Percentiles rank a stretch among this genome's conserved stretches.
These are phyloP conservation scores for Zoanthus solanderi DNA, from an alignment of 92 coral and sea anemone genomes.

Conservation along the genomic window DNA sequence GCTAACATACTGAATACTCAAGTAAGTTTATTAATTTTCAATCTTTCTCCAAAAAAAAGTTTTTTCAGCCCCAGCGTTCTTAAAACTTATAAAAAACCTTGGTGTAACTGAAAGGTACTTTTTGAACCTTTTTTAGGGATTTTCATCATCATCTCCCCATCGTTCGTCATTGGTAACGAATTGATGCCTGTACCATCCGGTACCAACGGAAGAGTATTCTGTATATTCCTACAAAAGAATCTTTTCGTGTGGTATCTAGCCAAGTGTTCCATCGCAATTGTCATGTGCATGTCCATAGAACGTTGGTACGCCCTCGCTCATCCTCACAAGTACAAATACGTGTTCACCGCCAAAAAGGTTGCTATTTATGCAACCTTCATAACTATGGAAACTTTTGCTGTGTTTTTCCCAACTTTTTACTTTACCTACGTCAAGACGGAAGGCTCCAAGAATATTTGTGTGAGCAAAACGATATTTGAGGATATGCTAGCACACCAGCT, in stretches of 20 bases:
- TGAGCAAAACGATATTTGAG: neutral
- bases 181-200: slow-evolving; percentile 30
- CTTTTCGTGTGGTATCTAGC: slow-evolving; percentile 20
- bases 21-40: too few species aligned
- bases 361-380: neutral
- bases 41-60: too few species aligned
- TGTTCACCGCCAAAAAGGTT: neutral
- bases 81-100: too few species aligned
- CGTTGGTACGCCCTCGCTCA: slow-evolving; percentile 29
- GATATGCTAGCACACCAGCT: neutral
- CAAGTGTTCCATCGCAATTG: slow-evolving; percentile 14
- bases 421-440: neutral
- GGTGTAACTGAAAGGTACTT: too few species aligned
- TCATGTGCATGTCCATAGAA: slow-evolving; percentile 20
- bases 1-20: too few species aligned
- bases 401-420: neutral
- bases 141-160: slow-evolving; percentile 20
- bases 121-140: neutral
- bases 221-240: slow-evolving; percentile 1
- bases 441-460: slow-evolving; percentile 1
- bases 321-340: slow-evolving; percentile 14
- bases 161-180: slow-evolving; percentile 34
- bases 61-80: too few species aligned
- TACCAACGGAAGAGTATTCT: neutral
- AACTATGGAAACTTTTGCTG: neutral